These are phyloP conservation scores for Bergia sp. DNA, from an alignment of 92 coral and sea anemone species.

Conservation along the genomic window DNA sequence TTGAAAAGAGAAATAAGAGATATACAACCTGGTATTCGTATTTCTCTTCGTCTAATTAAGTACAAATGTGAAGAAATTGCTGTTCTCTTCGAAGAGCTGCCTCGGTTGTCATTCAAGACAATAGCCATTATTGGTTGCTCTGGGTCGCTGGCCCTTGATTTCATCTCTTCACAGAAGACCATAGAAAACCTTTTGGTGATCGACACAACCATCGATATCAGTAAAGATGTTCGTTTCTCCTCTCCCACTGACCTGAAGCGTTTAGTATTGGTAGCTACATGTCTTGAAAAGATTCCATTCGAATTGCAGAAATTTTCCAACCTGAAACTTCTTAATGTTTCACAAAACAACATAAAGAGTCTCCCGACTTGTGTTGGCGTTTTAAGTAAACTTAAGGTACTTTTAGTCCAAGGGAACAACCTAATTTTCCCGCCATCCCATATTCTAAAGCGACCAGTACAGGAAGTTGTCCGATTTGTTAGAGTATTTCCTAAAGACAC, in stretches of 20 bases:
- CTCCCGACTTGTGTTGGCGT: background rate
- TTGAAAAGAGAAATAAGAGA: background rate
- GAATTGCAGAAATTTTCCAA: background rate
- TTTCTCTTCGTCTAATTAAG: background rate
- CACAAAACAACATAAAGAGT: background rate
- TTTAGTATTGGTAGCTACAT: constrained; percentile 17
- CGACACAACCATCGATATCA: constrained; percentile 25
- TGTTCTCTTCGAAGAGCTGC: background rate
- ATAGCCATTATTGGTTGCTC: constrained; percentile 33
- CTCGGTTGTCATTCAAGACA: background rate
- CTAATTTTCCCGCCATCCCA: background rate
- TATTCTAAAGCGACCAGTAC: background rate
- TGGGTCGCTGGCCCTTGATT: constrained; percentile 22
- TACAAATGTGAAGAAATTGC: constrained; percentile 4
- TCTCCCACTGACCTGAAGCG: constrained; percentile 11
- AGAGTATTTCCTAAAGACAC: background rate
- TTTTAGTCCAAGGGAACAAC: background rate
- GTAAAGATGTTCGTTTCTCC: background rate
- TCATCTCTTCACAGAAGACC: constrained; percentile 7
- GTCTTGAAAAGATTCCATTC: background rate
- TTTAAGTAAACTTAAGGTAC: background rate
- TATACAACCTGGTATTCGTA: background rate
- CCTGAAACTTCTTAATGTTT: constrained; percentile 10
- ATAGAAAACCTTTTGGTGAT: constrained; percentile 37
- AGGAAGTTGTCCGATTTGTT: background rate